phyloP scores from a whole-genome alignment of 2,888 invertebrate genomes.

The Gnatocerus cornutus region DNA sequence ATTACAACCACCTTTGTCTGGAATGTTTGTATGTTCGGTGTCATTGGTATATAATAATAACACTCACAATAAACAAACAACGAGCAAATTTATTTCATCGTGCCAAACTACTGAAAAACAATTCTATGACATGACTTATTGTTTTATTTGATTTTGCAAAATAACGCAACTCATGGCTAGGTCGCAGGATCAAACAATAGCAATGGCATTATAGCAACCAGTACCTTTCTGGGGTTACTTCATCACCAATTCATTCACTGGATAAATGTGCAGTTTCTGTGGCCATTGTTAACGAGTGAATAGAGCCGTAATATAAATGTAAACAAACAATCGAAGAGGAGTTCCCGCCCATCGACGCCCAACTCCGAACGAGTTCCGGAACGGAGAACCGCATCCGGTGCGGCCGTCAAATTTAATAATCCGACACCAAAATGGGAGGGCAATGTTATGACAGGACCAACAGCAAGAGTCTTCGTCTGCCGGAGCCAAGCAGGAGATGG shows the following conservation, averaged over 20 bases:
- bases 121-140: not conserved
- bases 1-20: no score
- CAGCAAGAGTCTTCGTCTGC: slow-evolving; percentile 15
- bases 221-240: slow-evolving; percentile 20
- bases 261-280: slow-evolving; percentile 44
- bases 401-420: slow-evolving; percentile 56
- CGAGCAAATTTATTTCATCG: no score
- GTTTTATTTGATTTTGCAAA: not conserved
- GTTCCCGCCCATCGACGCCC: slow-evolving; percentile 54
- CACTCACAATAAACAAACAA: no score
- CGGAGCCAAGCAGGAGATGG: no score
- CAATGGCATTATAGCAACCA: not conserved
- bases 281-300: slow-evolving; percentile 52
- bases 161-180: not conserved
- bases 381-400: slow-evolving; percentile 54
- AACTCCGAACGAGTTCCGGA: slow-evolving; percentile 53
- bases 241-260: slow-evolving; percentile 20
- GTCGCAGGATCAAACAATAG: not conserved
- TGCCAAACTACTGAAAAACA: no score
- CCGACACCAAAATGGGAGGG: slow-evolving; percentile 52
- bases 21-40: no score
- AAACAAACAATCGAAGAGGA: slow-evolving; percentile 55
- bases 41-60: no score
- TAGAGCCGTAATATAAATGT: slow-evolving; percentile 54
- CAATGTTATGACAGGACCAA: slow-evolving; percentile 40